Evolutionary conservation across 2,888 invertebrate genomes (phyloP), one percentile per base, ranked within the genome.

Genomic region (Serripes groenlandicus): DNA sequence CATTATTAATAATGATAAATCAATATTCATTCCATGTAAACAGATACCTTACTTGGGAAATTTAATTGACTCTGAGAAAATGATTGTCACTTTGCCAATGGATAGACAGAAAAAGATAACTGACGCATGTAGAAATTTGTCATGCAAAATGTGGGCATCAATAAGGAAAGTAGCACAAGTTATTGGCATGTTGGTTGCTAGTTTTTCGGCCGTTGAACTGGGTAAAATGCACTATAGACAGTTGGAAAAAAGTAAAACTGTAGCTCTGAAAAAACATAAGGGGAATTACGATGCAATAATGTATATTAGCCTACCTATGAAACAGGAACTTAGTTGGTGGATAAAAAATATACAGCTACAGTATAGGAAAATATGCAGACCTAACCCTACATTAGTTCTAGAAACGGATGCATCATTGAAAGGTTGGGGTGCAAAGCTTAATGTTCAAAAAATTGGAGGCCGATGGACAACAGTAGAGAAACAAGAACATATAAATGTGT

Each of bases 401-500:
- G 23, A 3, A 42, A 54, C 72, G 1, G 69, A 69, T 69, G 35
- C 37, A 5, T 37, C 37, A 3, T n/a, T 28, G 28, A 21, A 3
- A n/a, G 69, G 69, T 11, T 49, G 52, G 49, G 54, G 56, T 7
- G 11, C 56, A 30, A 49, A 42, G 7, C 32, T 15, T 54, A 28
- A 71, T 26, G 30, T 11, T 34, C 18, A 11, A 18, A 21, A n/a
- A 21, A 56, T 54, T 3, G 32, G 32, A 3, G 71, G 71, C 56
- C 54, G 52, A 9, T 87, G 84, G 82, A 49, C 71, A 30, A n/a
- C 37, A 15, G 3, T 18, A 15, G 87, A 84, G 56, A 26, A 52
- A n/a, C 4, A 21, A 5, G 3, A 60, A 7, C 85, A 82, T 56
- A 85, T 85, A 21, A 85, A 87, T 71, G 64, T 34, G 28, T 69